phyloP scores from a whole-genome alignment of 1,140 invertebrate genomes.

The Delia radicum region DNA sequence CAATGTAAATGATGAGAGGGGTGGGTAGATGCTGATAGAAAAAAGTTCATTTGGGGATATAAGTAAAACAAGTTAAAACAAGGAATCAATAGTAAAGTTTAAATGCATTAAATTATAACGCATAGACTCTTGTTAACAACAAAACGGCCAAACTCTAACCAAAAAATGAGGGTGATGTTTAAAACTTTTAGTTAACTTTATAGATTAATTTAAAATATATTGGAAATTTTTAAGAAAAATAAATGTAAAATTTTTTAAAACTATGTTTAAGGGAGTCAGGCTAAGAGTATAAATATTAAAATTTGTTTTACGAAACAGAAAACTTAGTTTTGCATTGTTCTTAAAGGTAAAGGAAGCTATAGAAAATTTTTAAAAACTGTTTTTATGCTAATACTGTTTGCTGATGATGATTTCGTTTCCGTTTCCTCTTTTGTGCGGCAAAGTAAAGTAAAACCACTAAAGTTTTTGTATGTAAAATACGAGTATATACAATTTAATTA shows the following conservation, averaged over 20 bases:
- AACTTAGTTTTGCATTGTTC: too few species aligned
- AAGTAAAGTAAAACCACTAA: neutral
- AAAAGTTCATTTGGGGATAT: neutral
- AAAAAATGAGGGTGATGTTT: neutral
- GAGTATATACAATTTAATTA: neutral
- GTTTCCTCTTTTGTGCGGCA: neutral
- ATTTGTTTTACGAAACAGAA: neutral
- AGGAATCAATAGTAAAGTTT: neutral
- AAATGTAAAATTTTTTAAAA: neutral
- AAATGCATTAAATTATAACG: neutral
- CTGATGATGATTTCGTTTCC: neutral
- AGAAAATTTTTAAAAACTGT: too few species aligned
- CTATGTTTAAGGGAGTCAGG: too few species aligned
- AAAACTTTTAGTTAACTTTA: too few species aligned
- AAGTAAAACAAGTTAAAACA: neutral
- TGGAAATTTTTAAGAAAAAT: neutral
- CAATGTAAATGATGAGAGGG: neutral
- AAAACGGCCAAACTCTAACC: neutral
- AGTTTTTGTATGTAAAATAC: neutral
- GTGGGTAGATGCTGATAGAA: too few species aligned
- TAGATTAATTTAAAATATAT: neutral
- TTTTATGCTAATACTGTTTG: neutral
- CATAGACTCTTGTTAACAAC: neutral
- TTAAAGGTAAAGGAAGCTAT: neutral
- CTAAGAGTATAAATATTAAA: neutral